phyloP scores from a whole-genome alignment of 30 jellyfish, hydroid and myxozoan genomes.

The Catostylus mosaicus region DNA sequence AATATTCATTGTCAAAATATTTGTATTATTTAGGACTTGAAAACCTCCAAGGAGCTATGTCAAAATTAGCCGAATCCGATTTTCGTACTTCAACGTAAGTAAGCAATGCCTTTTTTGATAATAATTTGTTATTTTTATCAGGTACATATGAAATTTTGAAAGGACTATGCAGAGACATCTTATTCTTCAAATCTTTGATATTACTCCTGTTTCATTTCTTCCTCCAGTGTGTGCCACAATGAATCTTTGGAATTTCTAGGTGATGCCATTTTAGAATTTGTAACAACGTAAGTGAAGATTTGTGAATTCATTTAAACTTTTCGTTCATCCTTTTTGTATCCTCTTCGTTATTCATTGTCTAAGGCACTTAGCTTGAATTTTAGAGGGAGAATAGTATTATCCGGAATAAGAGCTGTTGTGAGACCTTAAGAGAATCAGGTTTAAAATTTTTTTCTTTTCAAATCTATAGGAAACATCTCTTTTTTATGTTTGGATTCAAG shows the following conservation, averaged over 20 bases:
- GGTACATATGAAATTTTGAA: background rate
- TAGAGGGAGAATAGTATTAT: too few relatives aligned
- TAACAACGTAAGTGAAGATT: slow-evolving; percentile 60
- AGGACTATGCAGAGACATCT: background rate
- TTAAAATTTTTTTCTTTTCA: background rate
- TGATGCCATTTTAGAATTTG: slow-evolving; percentile 91
- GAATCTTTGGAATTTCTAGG: slow-evolving; percentile 95
- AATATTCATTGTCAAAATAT: too few relatives aligned
- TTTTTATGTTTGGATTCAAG: slow-evolving; percentile 83
- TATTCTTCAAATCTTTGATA: background rate
- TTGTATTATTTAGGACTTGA: background rate
- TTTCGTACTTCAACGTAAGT: slow-evolving; percentile 9
- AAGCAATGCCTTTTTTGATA: background rate
- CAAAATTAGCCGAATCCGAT: slow-evolving; percentile 21
- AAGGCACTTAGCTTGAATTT: too few relatives aligned
- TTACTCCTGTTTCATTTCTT: background rate
- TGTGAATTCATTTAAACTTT: too few relatives aligned
- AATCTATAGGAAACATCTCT: slow-evolving; percentile 36
- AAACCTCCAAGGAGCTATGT: slow-evolving; percentile 25
- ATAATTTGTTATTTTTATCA: background rate
- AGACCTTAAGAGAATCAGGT: too few relatives aligned
- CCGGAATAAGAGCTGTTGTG: too few relatives aligned
- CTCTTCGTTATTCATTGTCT: too few relatives aligned
- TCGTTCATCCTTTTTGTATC: too few relatives aligned
- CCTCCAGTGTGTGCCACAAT: slow-evolving; percentile 48